Conservation (phyloP, 2,113 vertebrate species). For the Centropus bengalensis region DNA sequence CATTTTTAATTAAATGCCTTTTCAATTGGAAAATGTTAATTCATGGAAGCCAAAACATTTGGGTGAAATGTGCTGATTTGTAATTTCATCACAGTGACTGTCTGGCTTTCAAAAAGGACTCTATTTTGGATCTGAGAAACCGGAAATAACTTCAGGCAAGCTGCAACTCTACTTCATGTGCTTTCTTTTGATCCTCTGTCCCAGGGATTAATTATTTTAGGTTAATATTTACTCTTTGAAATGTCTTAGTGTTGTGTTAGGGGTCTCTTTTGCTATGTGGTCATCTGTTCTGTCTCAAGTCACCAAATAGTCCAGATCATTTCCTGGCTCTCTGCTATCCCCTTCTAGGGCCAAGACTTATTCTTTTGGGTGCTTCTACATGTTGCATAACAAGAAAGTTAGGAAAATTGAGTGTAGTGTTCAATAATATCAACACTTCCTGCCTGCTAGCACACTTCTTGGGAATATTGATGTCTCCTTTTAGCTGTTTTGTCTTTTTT, state of each 20-base stretch:
- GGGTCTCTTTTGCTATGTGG: neutral
- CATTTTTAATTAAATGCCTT: neutral
- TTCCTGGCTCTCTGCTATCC: neutral
- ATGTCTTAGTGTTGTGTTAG: neutral
- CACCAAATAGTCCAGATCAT: neutral
- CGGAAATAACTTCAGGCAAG: neutral
- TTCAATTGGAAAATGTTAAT: neutral
- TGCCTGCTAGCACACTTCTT: neutral
- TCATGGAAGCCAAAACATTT: neutral
- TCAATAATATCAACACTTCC: neutral
- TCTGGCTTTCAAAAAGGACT: neutral
- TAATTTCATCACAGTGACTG: neutral
- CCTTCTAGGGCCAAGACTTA: neutral
- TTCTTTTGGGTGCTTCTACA: neutral
- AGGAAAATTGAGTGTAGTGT: neutral
- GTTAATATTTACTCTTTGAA: neutral
- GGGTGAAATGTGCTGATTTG: neutral
- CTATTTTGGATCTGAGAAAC: conserved; percentile 14
- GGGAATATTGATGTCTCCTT: neutral
- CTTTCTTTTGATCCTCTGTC: neutral
- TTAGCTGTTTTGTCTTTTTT: neutral
- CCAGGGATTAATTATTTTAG: neutral
- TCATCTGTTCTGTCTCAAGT: neutral
- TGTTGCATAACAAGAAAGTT: neutral
- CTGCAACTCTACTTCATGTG: neutral